Evolutionary conservation across 2,888 invertebrate genomes (phyloP).

Genomic region (Hirudinaria manillensis): DNA sequence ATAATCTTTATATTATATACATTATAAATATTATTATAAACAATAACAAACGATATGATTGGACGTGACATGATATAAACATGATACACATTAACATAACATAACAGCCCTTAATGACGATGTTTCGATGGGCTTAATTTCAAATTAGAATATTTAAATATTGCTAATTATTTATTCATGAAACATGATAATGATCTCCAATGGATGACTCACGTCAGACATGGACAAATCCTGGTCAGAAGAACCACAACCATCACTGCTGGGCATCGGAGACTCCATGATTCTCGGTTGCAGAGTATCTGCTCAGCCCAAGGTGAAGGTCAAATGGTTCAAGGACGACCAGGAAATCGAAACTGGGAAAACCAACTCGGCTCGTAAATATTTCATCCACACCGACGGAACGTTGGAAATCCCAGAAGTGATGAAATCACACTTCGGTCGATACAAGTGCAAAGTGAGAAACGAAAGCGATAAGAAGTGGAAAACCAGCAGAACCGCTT

Average conservation of each 20-base stretch:
- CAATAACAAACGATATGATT: no score
- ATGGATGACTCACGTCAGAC: no score
- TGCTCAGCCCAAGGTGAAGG: neutral
- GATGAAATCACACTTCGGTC: neutral
- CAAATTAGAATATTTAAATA: no score
- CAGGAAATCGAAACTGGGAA: neutral
- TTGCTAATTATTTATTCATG: no score
- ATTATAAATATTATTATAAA: no score
- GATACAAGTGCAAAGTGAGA: neutral
- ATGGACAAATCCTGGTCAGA: neutral
- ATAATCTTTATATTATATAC: no score
- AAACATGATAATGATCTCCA: no score
- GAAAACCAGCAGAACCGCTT: neutral
- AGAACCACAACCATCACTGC: slow-evolving; percentile 4
- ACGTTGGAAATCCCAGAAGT: neutral
- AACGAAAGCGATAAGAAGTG: neutral
- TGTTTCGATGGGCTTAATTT: no score
- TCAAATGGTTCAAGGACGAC: slow-evolving; percentile 16
- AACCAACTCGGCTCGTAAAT: neutral
- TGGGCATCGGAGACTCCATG: neutral
- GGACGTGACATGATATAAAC: no score
- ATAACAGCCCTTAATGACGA: no score
- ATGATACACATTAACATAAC: no score
- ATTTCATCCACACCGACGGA: neutral
- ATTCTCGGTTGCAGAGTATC: neutral